Evolutionary conservation across 1,140 invertebrate genomes (phyloP), one percentile per base, ranked within the genome.

Genomic region (Oreohelix idahoensis): DNA sequence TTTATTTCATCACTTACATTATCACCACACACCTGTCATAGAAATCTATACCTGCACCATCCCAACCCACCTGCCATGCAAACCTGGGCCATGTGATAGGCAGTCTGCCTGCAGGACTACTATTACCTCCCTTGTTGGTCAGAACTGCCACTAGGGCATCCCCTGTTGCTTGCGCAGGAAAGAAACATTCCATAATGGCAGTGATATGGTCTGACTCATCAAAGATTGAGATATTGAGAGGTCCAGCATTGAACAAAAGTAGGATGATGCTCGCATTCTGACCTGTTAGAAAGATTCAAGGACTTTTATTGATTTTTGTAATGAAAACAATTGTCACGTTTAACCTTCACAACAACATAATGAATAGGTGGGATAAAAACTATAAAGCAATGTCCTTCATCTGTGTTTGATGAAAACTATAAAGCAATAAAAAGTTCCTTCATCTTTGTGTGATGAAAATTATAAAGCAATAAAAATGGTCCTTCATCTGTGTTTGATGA

Each of bases 101-200:
- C 39, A 92, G 83, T 36, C 91, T 81, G 10, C 86, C 91, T 26
- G 88, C 89, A 70, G 90, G 90, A 70, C 87, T 89, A 29, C 80
- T 75, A 63, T 83, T 71, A 13, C 82, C 79, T 23, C 85, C 86
- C 20, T 85, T 80, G 32, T 83, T 85, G 5, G 84, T 86, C 39
- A 92, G 70, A 15, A 89, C 83, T 26, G 73, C 83, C 36, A 73
- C 74, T 0, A 92, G 42, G 36, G 91, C 91, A 26, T 86, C 86
- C 17, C 91, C 91, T n/a, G 89, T 88, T 0, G 85, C 83, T 79
- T 92, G 90, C 13, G 86, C 91, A 26, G 90, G 90, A 73, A 89
- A 91, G 76, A 89, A 91, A 78, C 89, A 90, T 38, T 90, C 84
- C 23, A 92, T 51, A 35, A 92, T 91, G 73, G 89, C 89, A 17